A percentile compares a stretch with the other conserved stretches of the same genome.
Conservation (phyloP, 2,797 vertebrate species). For the Parambassis ranga region DNA sequence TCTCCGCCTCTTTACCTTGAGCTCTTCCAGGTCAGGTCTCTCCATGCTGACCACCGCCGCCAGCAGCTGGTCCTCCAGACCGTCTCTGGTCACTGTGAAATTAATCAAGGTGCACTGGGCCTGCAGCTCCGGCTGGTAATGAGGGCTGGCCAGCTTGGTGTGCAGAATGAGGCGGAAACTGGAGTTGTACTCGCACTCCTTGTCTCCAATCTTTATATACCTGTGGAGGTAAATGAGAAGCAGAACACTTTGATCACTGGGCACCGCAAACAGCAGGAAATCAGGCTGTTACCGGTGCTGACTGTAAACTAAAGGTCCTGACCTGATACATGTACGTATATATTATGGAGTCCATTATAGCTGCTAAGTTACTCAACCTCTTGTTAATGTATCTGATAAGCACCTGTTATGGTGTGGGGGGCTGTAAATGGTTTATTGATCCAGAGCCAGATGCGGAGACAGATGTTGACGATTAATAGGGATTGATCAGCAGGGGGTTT, state of each 20-base stretch:
- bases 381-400: not conserved
- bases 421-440: not conserved
- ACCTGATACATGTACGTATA: no score
- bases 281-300: no score
- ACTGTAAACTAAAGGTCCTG: no score
- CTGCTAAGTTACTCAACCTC: not conserved
- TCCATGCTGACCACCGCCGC: constrained; percentile 91
- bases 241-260: not conserved
- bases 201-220: constrained; percentile 93
- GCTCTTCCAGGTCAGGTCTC: constrained; percentile 91
- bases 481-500: not conserved
- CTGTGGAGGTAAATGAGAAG: constrained; percentile 62
- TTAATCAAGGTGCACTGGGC: constrained; percentile 97
- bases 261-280: no score
- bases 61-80: constrained; percentile 94
- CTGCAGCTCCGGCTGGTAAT: constrained; percentile 96
- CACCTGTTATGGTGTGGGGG: not conserved
- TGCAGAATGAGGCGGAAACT: constrained; percentile 93
- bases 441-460: not conserved
- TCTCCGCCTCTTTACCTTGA: constrained; percentile 84
- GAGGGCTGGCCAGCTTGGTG: constrained; percentile 93
- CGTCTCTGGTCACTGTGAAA: constrained; percentile 91
- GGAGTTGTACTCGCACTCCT: constrained; percentile 92
- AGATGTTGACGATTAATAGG: not conserved
- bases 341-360: not conserved